Evolutionary conservation across 2,113 vertebrate species (phyloP), one percentile per base, ranked within the genome.

Genomic region (Perccottus glenii): DNA sequence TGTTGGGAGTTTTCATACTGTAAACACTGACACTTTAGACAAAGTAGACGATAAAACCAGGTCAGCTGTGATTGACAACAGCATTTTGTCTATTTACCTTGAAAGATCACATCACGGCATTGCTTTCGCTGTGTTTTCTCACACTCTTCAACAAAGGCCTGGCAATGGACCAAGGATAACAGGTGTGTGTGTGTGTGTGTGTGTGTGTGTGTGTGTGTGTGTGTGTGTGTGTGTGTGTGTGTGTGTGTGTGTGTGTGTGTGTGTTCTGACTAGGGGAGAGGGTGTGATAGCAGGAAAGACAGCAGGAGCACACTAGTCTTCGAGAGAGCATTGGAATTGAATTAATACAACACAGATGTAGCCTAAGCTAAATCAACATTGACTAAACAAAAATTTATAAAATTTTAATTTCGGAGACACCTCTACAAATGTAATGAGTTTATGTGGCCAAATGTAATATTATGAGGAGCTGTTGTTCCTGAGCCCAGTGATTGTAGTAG

Each of bases 11-110:
- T 55, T 70, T 64, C 35, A 12, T 35, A 64, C 72, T 46, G 35
- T 78, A 67, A 84, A 82, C 67, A 77, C 78, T 76, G 65, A 84
- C 49, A 86, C 47, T 56, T 69, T 60, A 50, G 60, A 60, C 2
- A 4, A 5, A 35, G 3, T 43, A 80, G 67, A 70, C 19, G 11
- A 6, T 33, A 3, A 68, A 73, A 77, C 33, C 45, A 68, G 76
- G 80, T 69, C 75, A 84, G 47, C 52, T 0, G 38, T 59, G 67
- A 83, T 40, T 69, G 68, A 77, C 69, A 68, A 65, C 46, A 67
- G 14, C 47, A 49, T 64, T 65, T 65, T 64, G 63, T 80, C 58
- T 82, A 70, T 83, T 70, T 71, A 70, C 61, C 75, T 16, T 71
- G 35, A 32, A 11, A 66, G 48, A 80, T 73, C 73, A 45, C 70